phyloP scores from a whole-genome alignment of 2,113 vertebrate genomes.

The Salvelinus namaycush region DNA sequence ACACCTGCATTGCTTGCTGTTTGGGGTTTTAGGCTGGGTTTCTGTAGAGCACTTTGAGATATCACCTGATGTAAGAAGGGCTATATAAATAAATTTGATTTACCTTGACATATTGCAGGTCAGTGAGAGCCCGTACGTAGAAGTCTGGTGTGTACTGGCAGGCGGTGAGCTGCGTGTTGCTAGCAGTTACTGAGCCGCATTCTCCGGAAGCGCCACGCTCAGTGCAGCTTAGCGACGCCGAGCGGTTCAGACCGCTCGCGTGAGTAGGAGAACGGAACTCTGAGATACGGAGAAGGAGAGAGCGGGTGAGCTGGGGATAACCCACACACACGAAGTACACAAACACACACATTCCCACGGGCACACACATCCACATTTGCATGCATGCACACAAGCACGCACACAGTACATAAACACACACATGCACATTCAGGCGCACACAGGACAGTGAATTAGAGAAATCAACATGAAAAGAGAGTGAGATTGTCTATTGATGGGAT shows the following conservation, averaged over 20 bases:
- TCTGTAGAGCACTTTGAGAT: too few species aligned
- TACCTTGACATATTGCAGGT: slow-evolving; percentile 95
- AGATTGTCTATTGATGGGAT: too few species aligned
- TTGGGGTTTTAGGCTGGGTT: too few species aligned
- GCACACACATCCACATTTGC: background rate
- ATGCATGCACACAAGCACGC: background rate
- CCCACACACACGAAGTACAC: background rate
- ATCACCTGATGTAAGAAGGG: too few species aligned
- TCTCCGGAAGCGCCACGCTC: slow-evolving; percentile 76
- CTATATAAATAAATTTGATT: too few species aligned
- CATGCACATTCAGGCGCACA: too few species aligned
- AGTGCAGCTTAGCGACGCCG: slow-evolving; percentile 83
- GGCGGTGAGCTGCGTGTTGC: slow-evolving; percentile 78
- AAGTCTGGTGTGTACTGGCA: slow-evolving; percentile 88
- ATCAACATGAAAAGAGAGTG: too few species aligned
- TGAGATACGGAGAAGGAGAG: slow-evolving; percentile 54
- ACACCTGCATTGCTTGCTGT: too few species aligned
- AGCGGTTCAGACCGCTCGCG: slow-evolving; percentile 83
- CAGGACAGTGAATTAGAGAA: too few species aligned
- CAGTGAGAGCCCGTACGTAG: slow-evolving; percentile 86
- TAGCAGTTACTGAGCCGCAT: slow-evolving; percentile 67
- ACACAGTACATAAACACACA: background rate
- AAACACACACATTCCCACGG: too few species aligned
- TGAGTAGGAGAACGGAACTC: slow-evolving; percentile 87
- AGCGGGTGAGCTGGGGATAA: background rate